These are phyloP conservation scores for Hirudinaria manillensis DNA, from an alignment of 2,888 invertebrate species.

Conservation along the genomic window DNA sequence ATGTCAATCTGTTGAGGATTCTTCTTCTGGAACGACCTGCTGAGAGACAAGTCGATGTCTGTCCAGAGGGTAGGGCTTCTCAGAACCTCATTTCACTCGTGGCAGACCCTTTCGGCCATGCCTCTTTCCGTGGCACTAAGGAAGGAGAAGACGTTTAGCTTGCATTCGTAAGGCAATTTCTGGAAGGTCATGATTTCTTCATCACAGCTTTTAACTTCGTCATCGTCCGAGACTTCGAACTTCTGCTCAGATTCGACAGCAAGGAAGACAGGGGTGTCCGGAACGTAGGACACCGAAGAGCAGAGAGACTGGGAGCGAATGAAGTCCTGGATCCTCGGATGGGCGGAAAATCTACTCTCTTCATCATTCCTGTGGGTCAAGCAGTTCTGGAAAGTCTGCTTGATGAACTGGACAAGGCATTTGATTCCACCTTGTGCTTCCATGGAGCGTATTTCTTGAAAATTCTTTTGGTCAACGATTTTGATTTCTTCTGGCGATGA, in stretches of 20 bases:
- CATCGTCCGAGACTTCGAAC: background rate
- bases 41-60: conserved; percentile 44
- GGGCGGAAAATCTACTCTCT: background rate
- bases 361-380: background rate
- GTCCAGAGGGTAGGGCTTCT: conserved; percentile 47
- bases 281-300: background rate
- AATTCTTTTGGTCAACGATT: too few relatives aligned
- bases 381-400: background rate
- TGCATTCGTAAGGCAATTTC: conserved; percentile 47
- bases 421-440: background rate
- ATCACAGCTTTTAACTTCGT: conserved; percentile 28
- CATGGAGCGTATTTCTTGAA: background rate
- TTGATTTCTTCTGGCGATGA: too few relatives aligned
- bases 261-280: background rate
- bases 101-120: conserved; percentile 44
- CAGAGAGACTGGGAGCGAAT: background rate
- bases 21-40: background rate
- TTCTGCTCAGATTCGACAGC: background rate
- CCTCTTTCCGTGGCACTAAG: conserved; percentile 47
- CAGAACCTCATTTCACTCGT: conserved; percentile 45
- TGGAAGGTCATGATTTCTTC: conserved; percentile 43
- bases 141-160: conserved; percentile 48
- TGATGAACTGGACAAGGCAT: background rate
- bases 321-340: background rate
- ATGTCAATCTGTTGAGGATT: background rate